Conservation (phyloP, 1,140 invertebrate genomes). For the Drosophila bocqueti region DNA sequence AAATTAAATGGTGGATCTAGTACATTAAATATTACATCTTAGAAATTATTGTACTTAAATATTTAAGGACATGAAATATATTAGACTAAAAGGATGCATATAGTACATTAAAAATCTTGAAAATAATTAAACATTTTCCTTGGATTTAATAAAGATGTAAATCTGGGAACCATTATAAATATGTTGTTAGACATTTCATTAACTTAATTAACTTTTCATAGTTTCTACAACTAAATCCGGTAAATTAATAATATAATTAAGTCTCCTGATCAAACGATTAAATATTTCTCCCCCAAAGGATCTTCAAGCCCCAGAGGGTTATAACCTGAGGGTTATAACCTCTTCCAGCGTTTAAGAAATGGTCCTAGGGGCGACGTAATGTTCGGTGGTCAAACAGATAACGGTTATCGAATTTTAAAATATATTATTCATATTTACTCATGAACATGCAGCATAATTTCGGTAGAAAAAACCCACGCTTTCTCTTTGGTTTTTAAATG, state of each 20-base stretch:
- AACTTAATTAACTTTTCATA: background rate
- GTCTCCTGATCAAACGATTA: too few species aligned
- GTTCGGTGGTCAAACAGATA: constrained; percentile 32
- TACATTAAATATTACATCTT: too few species aligned
- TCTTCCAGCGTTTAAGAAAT: background rate
- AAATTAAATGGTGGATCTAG: too few species aligned
- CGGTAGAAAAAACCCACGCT: background rate
- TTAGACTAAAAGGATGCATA: too few species aligned
- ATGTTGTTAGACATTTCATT: background rate
- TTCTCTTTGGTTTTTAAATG: constrained; percentile 1
- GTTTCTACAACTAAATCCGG: background rate
- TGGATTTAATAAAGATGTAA: too few species aligned
- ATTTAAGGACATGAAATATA: too few species aligned
- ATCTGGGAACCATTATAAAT: background rate
- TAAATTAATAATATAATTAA: background rate
- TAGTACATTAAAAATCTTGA: too few species aligned
- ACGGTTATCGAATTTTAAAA: constrained; percentile 39
- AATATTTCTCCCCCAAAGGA: background rate
- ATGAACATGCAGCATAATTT: constrained; percentile 37
- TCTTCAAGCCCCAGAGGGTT: too few species aligned
- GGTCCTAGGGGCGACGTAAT: background rate
- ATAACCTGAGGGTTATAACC: background rate
- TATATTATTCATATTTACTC: constrained; percentile 47
- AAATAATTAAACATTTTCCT: too few species aligned
- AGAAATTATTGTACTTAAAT: too few species aligned